Percentiles rank a stretch among this genome's conserved stretches.
Evolutionary conservation across 2,888 invertebrate species (phyloP).

Genomic region (Pedicia rivosa): DNA sequence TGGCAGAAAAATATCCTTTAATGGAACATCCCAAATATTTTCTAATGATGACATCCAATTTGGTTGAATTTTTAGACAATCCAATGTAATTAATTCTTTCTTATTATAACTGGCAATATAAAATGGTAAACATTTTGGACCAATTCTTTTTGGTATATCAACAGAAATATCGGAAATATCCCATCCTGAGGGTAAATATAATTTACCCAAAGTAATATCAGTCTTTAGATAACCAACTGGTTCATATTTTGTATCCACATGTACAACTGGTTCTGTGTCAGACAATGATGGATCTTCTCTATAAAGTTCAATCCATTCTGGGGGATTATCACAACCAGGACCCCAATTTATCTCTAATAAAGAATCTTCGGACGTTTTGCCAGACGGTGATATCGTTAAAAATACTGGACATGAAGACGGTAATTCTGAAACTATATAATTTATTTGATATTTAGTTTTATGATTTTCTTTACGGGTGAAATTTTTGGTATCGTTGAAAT

Average conservation of each 20-base stretch:
- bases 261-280: conserved; percentile 18
- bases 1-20: conserved; percentile 25
- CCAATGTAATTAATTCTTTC: conserved; percentile 38
- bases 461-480: too few species aligned
- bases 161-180: conserved; percentile 25
- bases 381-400: conserved; percentile 22
- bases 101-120: conserved; percentile 53
- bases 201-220: conserved; percentile 37
- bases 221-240: conserved; percentile 21
- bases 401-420: conserved; percentile 21
- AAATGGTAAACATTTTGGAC: conserved; percentile 45
- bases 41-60: conserved; percentile 62
- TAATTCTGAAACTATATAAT: too few species aligned
- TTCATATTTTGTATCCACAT: conserved; percentile 15
- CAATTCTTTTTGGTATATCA: conserved; percentile 7
- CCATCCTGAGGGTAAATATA: conserved; percentile 44
- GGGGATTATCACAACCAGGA: conserved; percentile 22
- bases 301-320: conserved; percentile 27
- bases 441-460: too few species aligned
- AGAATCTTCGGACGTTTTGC: conserved; percentile 20
- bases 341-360: conserved; percentile 26
- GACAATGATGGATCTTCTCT: conserved; percentile 25
- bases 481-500: too few species aligned
- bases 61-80: conserved; percentile 65
- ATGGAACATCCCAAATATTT: conserved; percentile 18